Base-by-base conservation (phyloP, 2,888 invertebrate species). In the Microdon myrmicae region DNA sequence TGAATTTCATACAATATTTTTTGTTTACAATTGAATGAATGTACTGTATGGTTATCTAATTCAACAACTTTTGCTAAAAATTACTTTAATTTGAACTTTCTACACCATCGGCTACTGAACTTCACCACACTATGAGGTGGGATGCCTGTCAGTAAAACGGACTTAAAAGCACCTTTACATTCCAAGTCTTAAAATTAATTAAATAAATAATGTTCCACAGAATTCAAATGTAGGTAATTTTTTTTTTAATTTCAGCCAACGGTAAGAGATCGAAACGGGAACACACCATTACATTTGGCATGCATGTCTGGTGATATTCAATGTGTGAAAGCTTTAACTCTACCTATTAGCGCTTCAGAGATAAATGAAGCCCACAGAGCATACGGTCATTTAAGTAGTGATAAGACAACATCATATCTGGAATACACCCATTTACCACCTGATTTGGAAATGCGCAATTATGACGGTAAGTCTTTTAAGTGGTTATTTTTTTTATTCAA, bases 241-340 rank as follows among this genome's bases (percentile, higher is more conserved):
- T 48, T 9, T 12, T 32, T 35, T 25, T 25, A 41, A 41, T 26
- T 54, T 3, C 76, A 84, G 69, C 81, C 87, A 2, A 83, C 81
- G 25, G 81, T 84, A 34, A 82, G 91, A 37, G 92, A 94, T 74
- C 80, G 85, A 43, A 81, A 84, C 56, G 96, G 96, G 3, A 92
- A 94, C 76, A 94, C 94, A 0, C 88, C 95, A 0, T 80, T 96
- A 4, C 96, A 96, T 77, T 82, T 94, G 56, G 94, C 95, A 0
- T 89, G 90, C 51, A 81, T 84, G 56, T 81, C 83, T 10, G 90
- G 90, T 4, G 86, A 90, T 73, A 72, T 87, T 20, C 83, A 85
- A 26, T 89, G 90, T 73, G 85, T 92, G 5, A 85, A 85, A 70
- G 90, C 90, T 0, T 82, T 96, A 29, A 86, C 90, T 1, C 84